Conservation (phyloP, 2,113 vertebrate species). For the Capricornis sumatraensis region DNA sequence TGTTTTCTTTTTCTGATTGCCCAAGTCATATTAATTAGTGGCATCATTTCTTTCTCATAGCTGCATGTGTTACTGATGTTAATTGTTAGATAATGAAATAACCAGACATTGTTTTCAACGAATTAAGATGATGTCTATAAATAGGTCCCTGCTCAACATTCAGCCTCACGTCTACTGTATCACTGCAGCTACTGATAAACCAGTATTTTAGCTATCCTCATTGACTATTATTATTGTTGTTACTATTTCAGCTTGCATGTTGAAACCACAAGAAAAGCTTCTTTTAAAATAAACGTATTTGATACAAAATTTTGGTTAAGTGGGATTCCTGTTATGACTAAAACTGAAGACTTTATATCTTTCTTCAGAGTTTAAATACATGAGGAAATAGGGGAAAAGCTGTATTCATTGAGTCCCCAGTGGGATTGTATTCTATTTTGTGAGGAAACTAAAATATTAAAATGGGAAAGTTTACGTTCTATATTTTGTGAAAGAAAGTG, state of each 20-base stretch:
- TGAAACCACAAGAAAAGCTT: not conserved
- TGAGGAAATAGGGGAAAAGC: not conserved
- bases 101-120: constrained; percentile 8
- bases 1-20: not conserved
- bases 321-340: not conserved
- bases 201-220: not conserved
- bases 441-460: not conserved
- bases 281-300: not conserved
- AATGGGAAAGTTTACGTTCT: not conserved
- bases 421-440: not conserved
- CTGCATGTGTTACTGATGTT: not conserved
- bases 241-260: not conserved
- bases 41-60: not conserved
- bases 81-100: constrained; percentile 37
- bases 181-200: not conserved
- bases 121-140: not conserved
- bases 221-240: not conserved
- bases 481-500: not conserved
- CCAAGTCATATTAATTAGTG: not conserved
- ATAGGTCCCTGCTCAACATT: not conserved
- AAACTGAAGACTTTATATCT: not conserved
- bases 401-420: not conserved
- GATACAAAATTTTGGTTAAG: not conserved
- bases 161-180: not conserved
- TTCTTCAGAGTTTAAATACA: not conserved